Conservation (phyloP, 2,797 vertebrate species). For the Oreonectes daqikongensis region DNA sequence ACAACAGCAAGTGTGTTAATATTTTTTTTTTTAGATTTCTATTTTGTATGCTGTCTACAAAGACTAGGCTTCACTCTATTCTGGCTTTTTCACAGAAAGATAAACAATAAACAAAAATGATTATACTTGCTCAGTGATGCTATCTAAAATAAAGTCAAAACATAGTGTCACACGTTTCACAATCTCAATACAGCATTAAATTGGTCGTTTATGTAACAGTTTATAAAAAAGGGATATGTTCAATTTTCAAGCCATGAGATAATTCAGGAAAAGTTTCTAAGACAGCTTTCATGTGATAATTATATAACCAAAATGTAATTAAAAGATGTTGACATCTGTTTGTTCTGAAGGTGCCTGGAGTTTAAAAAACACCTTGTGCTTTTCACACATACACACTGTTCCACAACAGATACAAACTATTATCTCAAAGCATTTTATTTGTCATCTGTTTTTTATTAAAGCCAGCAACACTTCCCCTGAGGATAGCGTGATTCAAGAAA, state of each 20-base stretch:
- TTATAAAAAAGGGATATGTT: too few relatives aligned
- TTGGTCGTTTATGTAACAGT: too few relatives aligned
- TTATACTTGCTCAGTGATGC: too few relatives aligned
- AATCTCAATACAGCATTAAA: too few relatives aligned
- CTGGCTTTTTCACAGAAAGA: background rate
- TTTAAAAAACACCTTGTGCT: background rate
- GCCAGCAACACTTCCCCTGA: background rate
- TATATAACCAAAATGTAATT: background rate
- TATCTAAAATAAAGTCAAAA: too few relatives aligned
- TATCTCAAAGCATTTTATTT: background rate
- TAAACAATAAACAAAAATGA: background rate
- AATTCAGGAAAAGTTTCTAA: too few relatives aligned
- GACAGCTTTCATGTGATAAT: background rate
- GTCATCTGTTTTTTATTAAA: background rate
- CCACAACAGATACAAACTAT: too few relatives aligned
- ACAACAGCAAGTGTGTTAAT: background rate
- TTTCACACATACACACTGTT: background rate
- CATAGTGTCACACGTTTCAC: too few relatives aligned
- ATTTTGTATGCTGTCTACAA: background rate
- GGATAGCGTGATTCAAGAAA: background rate
- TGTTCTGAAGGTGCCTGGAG: background rate
- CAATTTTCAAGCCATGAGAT: too few relatives aligned
- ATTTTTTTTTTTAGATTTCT: too few relatives aligned
- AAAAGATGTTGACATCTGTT: background rate
- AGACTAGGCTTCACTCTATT: background rate